Evolutionary conservation across 1,140 invertebrate species (phyloP).

Genomic region (Bicyclus anynana): DNA sequence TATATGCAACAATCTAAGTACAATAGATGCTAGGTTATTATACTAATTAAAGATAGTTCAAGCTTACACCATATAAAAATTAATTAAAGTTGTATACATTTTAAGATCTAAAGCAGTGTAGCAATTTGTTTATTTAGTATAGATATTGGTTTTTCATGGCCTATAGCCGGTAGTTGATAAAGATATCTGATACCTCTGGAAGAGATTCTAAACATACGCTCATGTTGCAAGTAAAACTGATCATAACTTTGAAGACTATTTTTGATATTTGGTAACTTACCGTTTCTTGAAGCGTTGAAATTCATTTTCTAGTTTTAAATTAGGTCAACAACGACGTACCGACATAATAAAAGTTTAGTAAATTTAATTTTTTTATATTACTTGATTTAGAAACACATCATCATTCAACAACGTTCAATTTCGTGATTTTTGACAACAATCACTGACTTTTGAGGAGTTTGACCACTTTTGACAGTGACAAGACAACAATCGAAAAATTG

Average conservation of each 20-base stretch:
- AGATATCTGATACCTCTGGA: background rate
- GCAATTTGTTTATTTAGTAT: no score
- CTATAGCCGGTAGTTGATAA: background rate
- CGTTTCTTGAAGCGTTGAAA: slow-evolving; percentile 71
- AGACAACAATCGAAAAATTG: background rate
- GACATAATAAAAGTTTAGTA: slow-evolving; percentile 49
- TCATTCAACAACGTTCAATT: slow-evolving; percentile 37
- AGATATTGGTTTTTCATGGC: background rate
- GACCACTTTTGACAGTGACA: background rate
- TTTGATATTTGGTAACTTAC: slow-evolving; percentile 30
- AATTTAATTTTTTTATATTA: slow-evolving; percentile 39
- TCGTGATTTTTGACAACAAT: slow-evolving; percentile 37
- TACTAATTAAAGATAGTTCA: no score
- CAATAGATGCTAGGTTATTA: no score
- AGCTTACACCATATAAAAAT: no score
- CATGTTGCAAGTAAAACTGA: slow-evolving; percentile 7
- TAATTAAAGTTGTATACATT: no score
- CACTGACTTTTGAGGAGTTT: background rate
- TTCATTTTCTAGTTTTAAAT: slow-evolving; percentile 46
- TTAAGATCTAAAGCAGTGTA: background rate
- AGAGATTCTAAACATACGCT: background rate
- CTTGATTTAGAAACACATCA: slow-evolving; percentile 60
- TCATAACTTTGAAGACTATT: slow-evolving; percentile 1
- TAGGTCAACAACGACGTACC: slow-evolving; percentile 27
- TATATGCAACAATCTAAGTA: no score